Evolutionary conservation across 2,888 invertebrate species (phyloP).

Genomic region (Amblyteles armatorius): DNA sequence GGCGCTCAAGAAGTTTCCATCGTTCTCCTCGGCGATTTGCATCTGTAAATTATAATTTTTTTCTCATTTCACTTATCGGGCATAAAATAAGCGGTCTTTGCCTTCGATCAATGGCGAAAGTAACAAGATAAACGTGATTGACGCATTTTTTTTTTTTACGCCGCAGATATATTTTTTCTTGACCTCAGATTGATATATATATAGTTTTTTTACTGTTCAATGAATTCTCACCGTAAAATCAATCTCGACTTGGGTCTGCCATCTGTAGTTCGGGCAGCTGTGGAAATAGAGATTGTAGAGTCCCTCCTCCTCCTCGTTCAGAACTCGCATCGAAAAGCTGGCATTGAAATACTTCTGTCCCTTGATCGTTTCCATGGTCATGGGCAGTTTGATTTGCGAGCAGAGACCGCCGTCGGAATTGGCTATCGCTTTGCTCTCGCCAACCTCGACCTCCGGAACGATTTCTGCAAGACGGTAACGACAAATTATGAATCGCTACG

Average conservation of each 20-base stretch:
- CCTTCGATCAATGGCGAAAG: background rate
- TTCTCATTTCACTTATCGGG: background rate
- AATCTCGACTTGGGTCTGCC: slow-evolving; percentile 85
- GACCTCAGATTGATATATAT: too few species aligned
- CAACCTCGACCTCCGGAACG: slow-evolving; percentile 55
- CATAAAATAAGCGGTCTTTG: background rate
- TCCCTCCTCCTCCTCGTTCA: slow-evolving; percentile 93
- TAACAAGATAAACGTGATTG: background rate
- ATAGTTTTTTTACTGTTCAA: background rate
- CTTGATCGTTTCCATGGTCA: slow-evolving; percentile 85
- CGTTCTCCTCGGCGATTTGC: slow-evolving; percentile 94
- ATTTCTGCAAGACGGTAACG: slow-evolving; percentile 66
- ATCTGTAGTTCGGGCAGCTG: slow-evolving; percentile 92
- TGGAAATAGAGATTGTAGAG: slow-evolving; percentile 98
- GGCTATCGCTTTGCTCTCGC: slow-evolving; percentile 43
- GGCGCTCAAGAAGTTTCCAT: slow-evolving; percentile 95
- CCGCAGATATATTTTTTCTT: too few species aligned
- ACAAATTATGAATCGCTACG: slow-evolving; percentile 29
- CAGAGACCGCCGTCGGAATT: slow-evolving; percentile 69
- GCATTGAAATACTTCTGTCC: slow-evolving; percentile 88
- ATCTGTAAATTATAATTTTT: slow-evolving; percentile 86
- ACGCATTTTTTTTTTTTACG: background rate
- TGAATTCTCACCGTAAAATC: slow-evolving; percentile 90
- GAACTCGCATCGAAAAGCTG: slow-evolving; percentile 92
- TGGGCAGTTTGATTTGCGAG: slow-evolving; percentile 85